phyloP scores from a whole-genome alignment of 2,888 invertebrate genomes.

The Coelopa pilipes region DNA sequence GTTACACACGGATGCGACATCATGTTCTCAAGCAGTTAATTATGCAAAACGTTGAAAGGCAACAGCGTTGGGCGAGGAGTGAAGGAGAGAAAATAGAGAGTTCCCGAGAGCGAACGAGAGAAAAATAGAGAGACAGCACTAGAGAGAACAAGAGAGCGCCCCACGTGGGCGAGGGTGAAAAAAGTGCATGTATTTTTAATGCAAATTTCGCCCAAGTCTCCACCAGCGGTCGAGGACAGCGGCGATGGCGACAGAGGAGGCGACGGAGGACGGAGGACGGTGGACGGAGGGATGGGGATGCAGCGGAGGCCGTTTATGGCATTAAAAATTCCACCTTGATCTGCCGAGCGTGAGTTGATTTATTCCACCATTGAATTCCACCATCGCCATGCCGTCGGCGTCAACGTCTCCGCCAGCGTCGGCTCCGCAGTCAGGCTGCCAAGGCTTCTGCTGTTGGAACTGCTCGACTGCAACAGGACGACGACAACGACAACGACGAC shows the following conservation, averaged over 20 bases:
- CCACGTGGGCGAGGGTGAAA: background rate
- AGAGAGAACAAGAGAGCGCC: too few species aligned
- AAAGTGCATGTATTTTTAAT: constrained; percentile 25
- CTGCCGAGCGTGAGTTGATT: background rate
- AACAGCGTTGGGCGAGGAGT: too few species aligned
- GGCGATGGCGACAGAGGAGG: background rate
- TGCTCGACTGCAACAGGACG: background rate
- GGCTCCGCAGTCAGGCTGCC: background rate
- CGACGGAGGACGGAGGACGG: too few species aligned
- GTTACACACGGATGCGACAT: background rate
- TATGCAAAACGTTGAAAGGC: constrained; percentile 21
- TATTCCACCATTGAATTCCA: too few species aligned
- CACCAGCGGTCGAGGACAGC: background rate
- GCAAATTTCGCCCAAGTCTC: constrained; percentile 1
- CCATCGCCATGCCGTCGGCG: background rate
- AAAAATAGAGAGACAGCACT: too few species aligned
- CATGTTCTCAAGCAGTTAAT: constrained; percentile 17
- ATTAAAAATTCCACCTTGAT: constrained; percentile 11
- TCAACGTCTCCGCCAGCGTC: background rate
- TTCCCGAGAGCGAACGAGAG: too few species aligned
- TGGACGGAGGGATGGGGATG: too few species aligned
- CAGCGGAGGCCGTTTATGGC: too few species aligned
- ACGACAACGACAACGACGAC: constrained; percentile 1
- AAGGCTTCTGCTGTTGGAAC: background rate
- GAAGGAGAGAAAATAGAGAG: too few species aligned